A percentile compares a stretch with the other conserved stretches of the same genome.
These are phyloP conservation scores for Notarius quadriscutis DNA, from an alignment of 2,113 vertebrate species.

Conservation along the genomic window DNA sequence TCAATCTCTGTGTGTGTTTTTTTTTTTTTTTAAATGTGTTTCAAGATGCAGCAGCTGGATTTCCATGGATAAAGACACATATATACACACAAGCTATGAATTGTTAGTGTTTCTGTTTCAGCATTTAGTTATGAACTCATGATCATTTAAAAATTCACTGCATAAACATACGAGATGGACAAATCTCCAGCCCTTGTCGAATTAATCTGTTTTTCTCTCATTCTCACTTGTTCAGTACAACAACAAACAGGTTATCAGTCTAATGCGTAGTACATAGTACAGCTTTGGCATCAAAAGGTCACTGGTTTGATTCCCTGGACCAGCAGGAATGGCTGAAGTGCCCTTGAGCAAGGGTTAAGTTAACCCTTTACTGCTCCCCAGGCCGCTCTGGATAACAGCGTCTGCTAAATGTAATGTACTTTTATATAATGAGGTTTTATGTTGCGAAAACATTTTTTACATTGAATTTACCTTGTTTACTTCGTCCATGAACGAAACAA, in stretches of 20 bases:
- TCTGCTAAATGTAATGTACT: background rate
- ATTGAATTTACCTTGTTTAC: background rate
- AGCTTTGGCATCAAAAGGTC: too few species aligned
- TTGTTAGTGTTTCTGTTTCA: background rate
- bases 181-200: background rate
- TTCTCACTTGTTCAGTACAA: background rate
- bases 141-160: background rate
- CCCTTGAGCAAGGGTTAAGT: too few species aligned
- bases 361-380: too few species aligned
- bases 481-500: background rate
- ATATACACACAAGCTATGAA: background rate
- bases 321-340: too few species aligned
- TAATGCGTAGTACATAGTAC: background rate
- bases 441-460: background rate
- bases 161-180: background rate
- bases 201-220: background rate
- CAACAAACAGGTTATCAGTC: background rate
- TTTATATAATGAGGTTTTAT: background rate
- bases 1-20: conserved; percentile 36
- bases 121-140: background rate
- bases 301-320: too few species aligned
- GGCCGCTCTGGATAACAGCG: too few species aligned
- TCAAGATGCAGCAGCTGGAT: background rate
- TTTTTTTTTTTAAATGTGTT: background rate
- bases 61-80: background rate